Evolutionary conservation across 2,888 invertebrate species (phyloP).

Genomic region (Erpobdella octoculata): DNA sequence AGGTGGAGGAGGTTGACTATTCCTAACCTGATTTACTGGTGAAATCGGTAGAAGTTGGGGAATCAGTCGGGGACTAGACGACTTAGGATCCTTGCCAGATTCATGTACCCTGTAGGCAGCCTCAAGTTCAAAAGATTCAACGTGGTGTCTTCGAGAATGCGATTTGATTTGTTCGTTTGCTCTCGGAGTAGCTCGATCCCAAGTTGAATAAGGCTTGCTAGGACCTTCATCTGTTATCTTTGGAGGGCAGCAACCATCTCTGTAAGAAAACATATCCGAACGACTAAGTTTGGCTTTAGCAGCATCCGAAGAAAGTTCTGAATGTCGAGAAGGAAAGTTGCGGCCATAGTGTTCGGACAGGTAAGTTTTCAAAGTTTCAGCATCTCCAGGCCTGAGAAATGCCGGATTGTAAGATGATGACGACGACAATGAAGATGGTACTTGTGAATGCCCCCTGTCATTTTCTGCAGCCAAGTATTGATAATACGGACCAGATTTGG

Average conservation of each 20-base stretch:
- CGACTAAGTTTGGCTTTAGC: background rate
- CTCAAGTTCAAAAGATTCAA: background rate
- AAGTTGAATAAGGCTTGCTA: background rate
- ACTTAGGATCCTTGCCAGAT: background rate
- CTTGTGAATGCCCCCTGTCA: background rate
- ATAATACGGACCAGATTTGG: background rate
- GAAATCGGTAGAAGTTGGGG: slow-evolving; percentile 12
- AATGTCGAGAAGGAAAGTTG: background rate
- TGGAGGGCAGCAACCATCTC: background rate
- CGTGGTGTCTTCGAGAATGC: background rate
- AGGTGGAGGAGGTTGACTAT: background rate
- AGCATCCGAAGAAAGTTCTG: background rate
- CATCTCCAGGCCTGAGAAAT: background rate
- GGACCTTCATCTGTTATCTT: background rate
- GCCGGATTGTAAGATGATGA: background rate
- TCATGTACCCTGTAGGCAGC: too few relatives aligned
- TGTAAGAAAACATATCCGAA: background rate
- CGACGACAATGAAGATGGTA: background rate
- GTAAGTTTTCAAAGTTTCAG: background rate
- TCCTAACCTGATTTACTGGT: background rate
- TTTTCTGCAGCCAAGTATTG: background rate
- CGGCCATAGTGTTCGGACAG: background rate
- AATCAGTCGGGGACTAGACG: background rate
- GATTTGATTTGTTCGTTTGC: background rate
- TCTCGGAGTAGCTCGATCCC: background rate